Evolutionary conservation across 2,797 vertebrate species (phyloP).

Genomic region (Gadopsis marmoratus): DNA sequence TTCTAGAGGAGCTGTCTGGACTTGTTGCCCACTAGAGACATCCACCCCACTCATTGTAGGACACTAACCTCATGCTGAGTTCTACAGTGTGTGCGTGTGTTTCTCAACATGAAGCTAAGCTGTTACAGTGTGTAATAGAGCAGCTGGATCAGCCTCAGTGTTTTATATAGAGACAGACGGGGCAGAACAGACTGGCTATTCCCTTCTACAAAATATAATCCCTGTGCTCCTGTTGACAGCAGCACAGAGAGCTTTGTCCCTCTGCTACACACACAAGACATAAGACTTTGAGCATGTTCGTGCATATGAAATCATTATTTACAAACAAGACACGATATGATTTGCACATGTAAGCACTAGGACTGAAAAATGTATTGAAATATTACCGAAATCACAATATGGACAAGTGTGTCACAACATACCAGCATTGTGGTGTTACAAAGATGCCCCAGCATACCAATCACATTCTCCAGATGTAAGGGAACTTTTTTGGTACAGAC

Average conservation of each 20-base stretch:
- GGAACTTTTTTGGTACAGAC: too few relatives aligned
- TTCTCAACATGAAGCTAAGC: constrained; percentile 13
- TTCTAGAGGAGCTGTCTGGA: too few relatives aligned
- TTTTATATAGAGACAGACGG: constrained; percentile 38
- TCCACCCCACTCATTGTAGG: background rate
- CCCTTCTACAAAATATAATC: constrained; percentile 47
- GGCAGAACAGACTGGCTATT: constrained; percentile 31
- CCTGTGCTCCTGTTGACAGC: constrained; percentile 33
- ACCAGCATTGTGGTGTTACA: too few relatives aligned
- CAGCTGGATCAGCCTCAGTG: constrained; percentile 30
- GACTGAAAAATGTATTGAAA: too few relatives aligned
- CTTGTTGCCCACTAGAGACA: background rate
- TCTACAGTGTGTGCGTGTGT: background rate
- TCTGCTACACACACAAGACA: background rate
- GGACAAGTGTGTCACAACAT: too few relatives aligned
- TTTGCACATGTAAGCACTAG: background rate
- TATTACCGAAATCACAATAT: too few relatives aligned
- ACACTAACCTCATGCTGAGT: background rate
- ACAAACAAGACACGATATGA: too few relatives aligned
- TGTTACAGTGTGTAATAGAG: constrained; percentile 1
- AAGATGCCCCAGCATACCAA: too few relatives aligned
- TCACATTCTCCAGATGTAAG: too few relatives aligned
- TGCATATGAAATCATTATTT: background rate
- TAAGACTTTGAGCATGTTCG: background rate
- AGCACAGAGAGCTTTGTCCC: constrained; percentile 35